A percentile compares a stretch with the other conserved stretches of the same genome.
Conservation (phyloP, 1,140 invertebrate species). For the Bombus ignitus region DNA sequence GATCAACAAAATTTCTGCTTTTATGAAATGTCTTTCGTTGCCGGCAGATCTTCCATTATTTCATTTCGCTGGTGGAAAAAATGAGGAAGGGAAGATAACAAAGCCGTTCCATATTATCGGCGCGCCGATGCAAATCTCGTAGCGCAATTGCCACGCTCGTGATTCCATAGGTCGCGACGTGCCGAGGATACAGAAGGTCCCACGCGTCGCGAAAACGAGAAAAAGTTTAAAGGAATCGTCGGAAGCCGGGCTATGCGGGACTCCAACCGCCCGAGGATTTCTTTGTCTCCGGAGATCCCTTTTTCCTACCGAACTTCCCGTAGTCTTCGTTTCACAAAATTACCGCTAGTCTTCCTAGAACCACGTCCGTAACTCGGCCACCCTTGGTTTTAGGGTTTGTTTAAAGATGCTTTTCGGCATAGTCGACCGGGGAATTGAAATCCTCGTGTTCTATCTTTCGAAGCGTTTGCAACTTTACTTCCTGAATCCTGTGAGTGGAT, state of each 20-base stretch:
- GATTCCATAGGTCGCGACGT: slow-evolving; percentile 45
- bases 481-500: background rate
- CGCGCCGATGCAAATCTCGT: slow-evolving; percentile 44
- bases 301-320: slow-evolving; percentile 30
- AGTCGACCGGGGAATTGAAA: slow-evolving; percentile 19
- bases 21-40: no score
- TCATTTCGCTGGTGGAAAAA: background rate
- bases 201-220: slow-evolving; percentile 25
- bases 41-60: background rate
- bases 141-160: slow-evolving; percentile 27
- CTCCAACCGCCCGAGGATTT: slow-evolving; percentile 35
- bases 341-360: slow-evolving; percentile 20
- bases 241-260: slow-evolving; percentile 34
- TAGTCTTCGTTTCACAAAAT: slow-evolving; percentile 36
- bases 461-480: background rate
- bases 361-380: background rate
- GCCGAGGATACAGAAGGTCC: slow-evolving; percentile 27
- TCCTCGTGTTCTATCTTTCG: background rate
- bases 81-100: background rate
- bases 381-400: slow-evolving; percentile 19
- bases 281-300: slow-evolving; percentile 36
- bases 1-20: background rate
- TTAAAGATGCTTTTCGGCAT: slow-evolving; percentile 10
- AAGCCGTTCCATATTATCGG: slow-evolving; percentile 35
- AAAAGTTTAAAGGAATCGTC: slow-evolving; percentile 52